phyloP scores from a whole-genome alignment of 2,113 vertebrate species.

The Protobothrops mucrosquamatus region DNA sequence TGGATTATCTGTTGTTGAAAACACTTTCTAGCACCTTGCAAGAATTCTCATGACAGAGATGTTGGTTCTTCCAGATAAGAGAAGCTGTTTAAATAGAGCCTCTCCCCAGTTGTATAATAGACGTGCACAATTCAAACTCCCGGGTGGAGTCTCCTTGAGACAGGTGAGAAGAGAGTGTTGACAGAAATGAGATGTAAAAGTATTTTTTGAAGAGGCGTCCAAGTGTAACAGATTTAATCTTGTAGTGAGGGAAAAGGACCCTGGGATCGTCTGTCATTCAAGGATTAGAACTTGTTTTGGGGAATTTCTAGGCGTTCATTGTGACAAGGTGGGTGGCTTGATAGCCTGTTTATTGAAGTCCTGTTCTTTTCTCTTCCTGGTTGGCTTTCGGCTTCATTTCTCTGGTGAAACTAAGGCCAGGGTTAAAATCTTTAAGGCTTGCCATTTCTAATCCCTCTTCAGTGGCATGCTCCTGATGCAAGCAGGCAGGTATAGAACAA shows the following conservation, averaged over 20 bases:
- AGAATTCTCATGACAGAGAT: neutral
- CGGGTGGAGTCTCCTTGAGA: slow-evolving; percentile 9
- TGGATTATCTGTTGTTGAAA: neutral
- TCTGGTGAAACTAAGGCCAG: neutral
- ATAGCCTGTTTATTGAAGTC: neutral
- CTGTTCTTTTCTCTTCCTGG: neutral
- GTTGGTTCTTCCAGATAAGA: neutral
- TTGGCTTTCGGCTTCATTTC: neutral
- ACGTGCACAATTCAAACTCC: neutral
- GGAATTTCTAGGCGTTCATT: neutral
- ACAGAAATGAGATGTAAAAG: slow-evolving; percentile 22
- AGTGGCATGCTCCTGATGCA: neutral
- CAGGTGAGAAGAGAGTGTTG: slow-evolving; percentile 24
- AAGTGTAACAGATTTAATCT: slow-evolving; percentile 14
- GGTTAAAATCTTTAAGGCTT: neutral
- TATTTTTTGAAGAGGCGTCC: slow-evolving; percentile 10
- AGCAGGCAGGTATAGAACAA: neutral
- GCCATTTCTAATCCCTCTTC: neutral
- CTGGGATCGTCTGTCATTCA: slow-evolving; percentile 13
- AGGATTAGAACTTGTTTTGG: slow-evolving; percentile 3
- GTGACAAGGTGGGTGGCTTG: slow-evolving; percentile 7
- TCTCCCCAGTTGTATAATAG: neutral
- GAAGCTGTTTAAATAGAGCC: neutral
- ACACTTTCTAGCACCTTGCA: neutral
- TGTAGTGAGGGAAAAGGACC: neutral